Conservation (phyloP, 1,140 invertebrate species). For the Rhopalosiphum maidis region DNA sequence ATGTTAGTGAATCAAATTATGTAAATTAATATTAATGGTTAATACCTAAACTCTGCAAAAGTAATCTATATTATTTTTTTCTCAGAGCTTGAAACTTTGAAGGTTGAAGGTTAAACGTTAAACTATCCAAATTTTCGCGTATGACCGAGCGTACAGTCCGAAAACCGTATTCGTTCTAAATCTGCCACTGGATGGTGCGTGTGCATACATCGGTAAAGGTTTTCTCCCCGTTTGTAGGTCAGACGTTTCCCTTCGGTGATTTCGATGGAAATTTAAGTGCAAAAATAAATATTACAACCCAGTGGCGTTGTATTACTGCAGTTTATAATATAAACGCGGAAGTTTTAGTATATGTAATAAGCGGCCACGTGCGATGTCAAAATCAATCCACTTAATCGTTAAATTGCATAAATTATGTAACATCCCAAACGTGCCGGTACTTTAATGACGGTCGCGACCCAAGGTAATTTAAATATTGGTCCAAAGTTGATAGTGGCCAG, state of each 20-base stretch:
- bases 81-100: no score
- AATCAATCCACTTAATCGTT: neutral
- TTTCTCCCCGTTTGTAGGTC: neutral
- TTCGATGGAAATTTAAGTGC: neutral
- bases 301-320: neutral
- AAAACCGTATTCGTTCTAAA: neutral
- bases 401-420: neutral
- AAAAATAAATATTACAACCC: neutral
- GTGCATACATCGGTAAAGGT: neutral
- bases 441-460: neutral
- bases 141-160: neutral
- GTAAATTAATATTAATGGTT: neutral
- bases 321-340: neutral
- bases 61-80: neutral
- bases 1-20: neutral
- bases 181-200: neutral
- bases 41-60: neutral
- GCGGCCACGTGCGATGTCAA: neutral
- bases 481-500: neutral
- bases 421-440: neutral
- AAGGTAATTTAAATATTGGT: neutral
- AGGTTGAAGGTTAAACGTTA: no score
- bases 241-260: neutral
- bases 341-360: neutral
- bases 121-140: neutral